phyloP scores from a whole-genome alignment of 2,113 vertebrate genomes.

The Shinisaurus crocodilurus region DNA sequence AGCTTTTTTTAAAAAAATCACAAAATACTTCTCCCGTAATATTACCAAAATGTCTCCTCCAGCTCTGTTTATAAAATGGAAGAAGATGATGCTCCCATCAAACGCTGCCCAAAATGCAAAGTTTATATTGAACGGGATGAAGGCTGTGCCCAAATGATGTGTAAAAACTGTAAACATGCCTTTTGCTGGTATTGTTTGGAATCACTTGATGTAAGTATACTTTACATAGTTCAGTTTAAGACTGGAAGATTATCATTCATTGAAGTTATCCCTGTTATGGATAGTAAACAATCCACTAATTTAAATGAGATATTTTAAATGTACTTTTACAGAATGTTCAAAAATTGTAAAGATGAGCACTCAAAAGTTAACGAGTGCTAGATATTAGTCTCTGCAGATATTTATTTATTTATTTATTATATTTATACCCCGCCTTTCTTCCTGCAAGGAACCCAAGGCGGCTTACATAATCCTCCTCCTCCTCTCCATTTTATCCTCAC shows the following conservation, averaged over 20 bases:
- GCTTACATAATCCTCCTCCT: too few relatives aligned
- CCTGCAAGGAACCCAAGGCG: too few relatives aligned
- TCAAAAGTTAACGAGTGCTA: neutral
- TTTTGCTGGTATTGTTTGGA: slow-evolving; percentile 99
- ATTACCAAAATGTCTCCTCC: slow-evolving; percentile 10
- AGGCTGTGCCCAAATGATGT: slow-evolving; percentile 99
- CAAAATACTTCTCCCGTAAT: neutral
- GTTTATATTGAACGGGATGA: slow-evolving; percentile 98
- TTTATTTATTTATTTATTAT: too few relatives aligned
- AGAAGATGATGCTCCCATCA: slow-evolving; percentile 93
- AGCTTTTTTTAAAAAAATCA: neutral
- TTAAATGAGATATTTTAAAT: neutral
- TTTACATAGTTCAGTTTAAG: neutral
- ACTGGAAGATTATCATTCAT: slow-evolving; percentile 12
- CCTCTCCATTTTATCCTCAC: too few relatives aligned
- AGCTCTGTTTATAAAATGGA: slow-evolving; percentile 91
- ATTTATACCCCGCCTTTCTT: too few relatives aligned
- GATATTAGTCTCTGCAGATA: neutral
- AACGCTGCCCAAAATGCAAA: slow-evolving; percentile 98
- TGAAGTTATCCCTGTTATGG: neutral
- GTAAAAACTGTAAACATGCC: slow-evolving; percentile 97
- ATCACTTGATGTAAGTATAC: slow-evolving; percentile 94
- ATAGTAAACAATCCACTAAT: neutral
- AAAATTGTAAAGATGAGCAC: neutral
- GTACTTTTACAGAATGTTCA: fast-evolving